These are phyloP conservation scores for Lipotes vexillifer DNA, from an alignment of 2,113 vertebrate species.

Conservation along the genomic window DNA sequence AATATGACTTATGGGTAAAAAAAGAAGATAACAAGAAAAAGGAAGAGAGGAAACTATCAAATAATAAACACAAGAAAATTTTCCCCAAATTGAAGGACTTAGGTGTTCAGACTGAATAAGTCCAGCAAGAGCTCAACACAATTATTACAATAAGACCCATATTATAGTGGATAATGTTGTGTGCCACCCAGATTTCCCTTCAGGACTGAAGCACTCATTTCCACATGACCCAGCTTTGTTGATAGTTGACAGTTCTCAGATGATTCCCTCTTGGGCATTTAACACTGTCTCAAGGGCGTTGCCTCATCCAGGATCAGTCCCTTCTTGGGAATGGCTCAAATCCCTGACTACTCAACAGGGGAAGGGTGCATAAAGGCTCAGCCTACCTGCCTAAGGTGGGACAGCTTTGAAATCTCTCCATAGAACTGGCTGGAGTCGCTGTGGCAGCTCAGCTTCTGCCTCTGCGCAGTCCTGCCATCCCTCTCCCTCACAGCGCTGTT, in stretches of 20 bases:
- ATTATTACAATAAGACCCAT: background rate
- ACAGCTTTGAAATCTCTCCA: background rate
- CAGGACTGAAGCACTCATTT: background rate
- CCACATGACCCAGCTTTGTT: background rate
- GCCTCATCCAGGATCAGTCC: background rate
- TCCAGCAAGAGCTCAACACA: background rate
- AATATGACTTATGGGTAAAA: background rate
- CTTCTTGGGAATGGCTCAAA: background rate
- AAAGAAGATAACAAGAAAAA: background rate
- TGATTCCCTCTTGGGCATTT: background rate
- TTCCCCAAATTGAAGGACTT: background rate
- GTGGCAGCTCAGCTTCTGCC: background rate
- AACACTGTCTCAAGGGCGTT: background rate
- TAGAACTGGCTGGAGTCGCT: background rate
- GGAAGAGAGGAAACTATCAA: background rate
- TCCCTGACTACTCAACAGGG: background rate
- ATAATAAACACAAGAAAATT: background rate
- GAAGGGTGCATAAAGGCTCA: background rate
- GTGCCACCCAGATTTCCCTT: background rate
- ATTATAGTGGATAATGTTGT: too few relatives aligned
- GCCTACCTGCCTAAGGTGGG: background rate
- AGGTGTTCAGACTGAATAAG: background rate
- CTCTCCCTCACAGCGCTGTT: background rate
- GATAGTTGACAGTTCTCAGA: background rate
- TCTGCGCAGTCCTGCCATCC: background rate